Evolutionary conservation across 1,140 invertebrate species (phyloP), one percentile per base, ranked within the genome.

Genomic region (Prorops nasuta): DNA sequence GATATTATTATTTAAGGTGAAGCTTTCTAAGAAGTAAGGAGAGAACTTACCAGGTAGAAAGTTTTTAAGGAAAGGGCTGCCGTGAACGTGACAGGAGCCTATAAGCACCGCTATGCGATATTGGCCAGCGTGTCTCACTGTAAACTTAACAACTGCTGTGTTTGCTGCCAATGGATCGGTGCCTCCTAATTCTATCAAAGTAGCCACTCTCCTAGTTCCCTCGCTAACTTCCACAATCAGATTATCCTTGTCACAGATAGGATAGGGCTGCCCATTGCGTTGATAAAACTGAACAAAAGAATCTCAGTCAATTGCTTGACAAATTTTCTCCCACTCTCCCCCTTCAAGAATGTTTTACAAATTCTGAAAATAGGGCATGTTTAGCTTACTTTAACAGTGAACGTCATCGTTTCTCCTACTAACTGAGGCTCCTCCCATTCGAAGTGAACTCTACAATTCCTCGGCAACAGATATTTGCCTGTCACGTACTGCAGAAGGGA

Each of bases 241-340:
- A 71, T 90, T 88, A 78, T 95, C 92, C 44, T 88, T 90, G 79
- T 94, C 90, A 74, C 91, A 94, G 57, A 95, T 88, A 56, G 91
- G 91, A 80, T 95, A 96, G 47, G 92, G 89, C 66, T 92, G 88
- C 17, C 92, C 91, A 67, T 94, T 94, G 61, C 92, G 86, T 77
- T 94, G 91, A 79, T 86, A 94, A 78, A 94, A 94, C 82, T 92
- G 79, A 38, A 75, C 69, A 52, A 54, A 40, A 63, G 43, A 65
- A 56, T 38, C 35, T 35, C n/a, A n/a, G n/a, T n/a, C n/a, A n/a
- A n/a, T n/a, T n/a, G n/a, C n/a, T n/a, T n/a, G n/a, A n/a, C n/a
- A n/a, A n/a, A n/a, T n/a, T n/a, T n/a, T n/a, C n/a, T n/a, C n/a
- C n/a, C n/a, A n/a, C n/a, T n/a, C n/a, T n/a, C n/a, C n/a, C n/a